These are phyloP conservation scores for Apocrypta bakeri DNA, from an alignment of 1,140 invertebrate species.

Conservation along the genomic window DNA sequence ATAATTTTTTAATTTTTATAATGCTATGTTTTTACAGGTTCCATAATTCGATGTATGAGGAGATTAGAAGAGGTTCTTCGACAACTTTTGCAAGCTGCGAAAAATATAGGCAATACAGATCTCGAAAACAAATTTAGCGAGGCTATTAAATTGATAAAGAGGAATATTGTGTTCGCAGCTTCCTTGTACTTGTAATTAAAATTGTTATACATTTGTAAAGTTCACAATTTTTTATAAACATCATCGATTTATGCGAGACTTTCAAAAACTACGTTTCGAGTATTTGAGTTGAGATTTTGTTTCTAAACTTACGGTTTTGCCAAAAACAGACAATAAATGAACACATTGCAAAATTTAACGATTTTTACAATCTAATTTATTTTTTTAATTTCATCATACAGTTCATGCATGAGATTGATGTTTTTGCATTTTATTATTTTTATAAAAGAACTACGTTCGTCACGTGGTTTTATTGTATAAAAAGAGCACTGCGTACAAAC, in stretches of 20 bases:
- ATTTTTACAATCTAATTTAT: slow-evolving; percentile 59
- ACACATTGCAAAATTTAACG: slow-evolving; percentile 46
- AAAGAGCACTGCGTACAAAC: slow-evolving; percentile 62
- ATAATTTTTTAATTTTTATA: slow-evolving; percentile 8
- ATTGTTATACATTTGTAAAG: slow-evolving; percentile 39
- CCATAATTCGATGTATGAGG: slow-evolving; percentile 98
- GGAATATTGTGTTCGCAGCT: slow-evolving; percentile 99
- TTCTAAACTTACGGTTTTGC: slow-evolving; percentile 7
- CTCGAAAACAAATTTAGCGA: slow-evolving; percentile 97
- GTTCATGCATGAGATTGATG: slow-evolving; percentile 55
- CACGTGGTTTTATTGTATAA: slow-evolving; percentile 55
- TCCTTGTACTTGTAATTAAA: slow-evolving; percentile 92
- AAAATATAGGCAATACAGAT: slow-evolving; percentile 97
- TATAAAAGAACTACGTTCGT: slow-evolving; percentile 64
- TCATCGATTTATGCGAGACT: neutral
- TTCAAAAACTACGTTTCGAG: slow-evolving; percentile 38
- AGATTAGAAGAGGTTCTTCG: slow-evolving; percentile 95
- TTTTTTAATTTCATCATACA: slow-evolving; percentile 60
- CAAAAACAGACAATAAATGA: slow-evolving; percentile 48
- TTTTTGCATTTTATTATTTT: slow-evolving; percentile 51
- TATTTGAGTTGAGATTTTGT: neutral
- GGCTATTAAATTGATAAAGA: slow-evolving; percentile 93
- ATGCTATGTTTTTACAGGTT: slow-evolving; percentile 79
- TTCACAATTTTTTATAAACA: slow-evolving; percentile 42
- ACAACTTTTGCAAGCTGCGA: slow-evolving; percentile 96